Evolutionary conservation across 2,888 invertebrate genomes (phyloP).

Genomic region (Cheilosia soror): DNA sequence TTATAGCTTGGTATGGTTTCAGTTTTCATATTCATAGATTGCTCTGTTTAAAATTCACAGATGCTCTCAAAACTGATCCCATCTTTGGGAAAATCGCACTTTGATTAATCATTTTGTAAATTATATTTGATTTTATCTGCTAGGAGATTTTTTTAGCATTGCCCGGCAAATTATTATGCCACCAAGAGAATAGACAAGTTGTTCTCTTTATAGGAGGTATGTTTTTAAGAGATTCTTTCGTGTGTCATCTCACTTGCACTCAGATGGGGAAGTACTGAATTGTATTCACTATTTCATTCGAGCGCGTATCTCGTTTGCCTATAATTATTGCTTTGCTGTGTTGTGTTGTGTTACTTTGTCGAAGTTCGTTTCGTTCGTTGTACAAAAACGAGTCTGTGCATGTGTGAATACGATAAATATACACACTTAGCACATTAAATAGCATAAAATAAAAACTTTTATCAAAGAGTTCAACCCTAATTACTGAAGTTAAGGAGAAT

Average conservation of each 20-base stretch:
- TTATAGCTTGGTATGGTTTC: conserved; percentile 7
- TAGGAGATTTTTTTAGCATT: conserved; percentile 10
- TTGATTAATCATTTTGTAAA: conserved; percentile 43
- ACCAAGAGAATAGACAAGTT: conserved; percentile 18
- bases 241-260: conserved; percentile 50
- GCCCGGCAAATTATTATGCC: conserved; percentile 48
- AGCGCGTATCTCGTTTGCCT: conserved; percentile 22
- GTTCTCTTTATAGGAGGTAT: conserved; percentile 26
- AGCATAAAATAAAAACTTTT: conserved; percentile 26
- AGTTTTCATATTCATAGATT: not conserved
- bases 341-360: not conserved
- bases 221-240: conserved; percentile 38
- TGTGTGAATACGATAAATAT: conserved; percentile 33
- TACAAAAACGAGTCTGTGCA: conserved; percentile 23
- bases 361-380: conserved; percentile 24
- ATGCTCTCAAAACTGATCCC: not conserved
- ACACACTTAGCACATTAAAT: not conserved
- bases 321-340: not conserved
- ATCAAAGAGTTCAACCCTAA: conserved; percentile 47
- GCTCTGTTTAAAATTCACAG: not conserved
- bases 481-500: conserved; percentile 13
- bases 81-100: conserved; percentile 2
- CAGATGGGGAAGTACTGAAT: not conserved
- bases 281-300: conserved; percentile 69
- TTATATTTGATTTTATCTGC: conserved; percentile 50